phyloP scores from a whole-genome alignment of 2,113 vertebrate genomes.

The Dipodomys stephensi region DNA sequence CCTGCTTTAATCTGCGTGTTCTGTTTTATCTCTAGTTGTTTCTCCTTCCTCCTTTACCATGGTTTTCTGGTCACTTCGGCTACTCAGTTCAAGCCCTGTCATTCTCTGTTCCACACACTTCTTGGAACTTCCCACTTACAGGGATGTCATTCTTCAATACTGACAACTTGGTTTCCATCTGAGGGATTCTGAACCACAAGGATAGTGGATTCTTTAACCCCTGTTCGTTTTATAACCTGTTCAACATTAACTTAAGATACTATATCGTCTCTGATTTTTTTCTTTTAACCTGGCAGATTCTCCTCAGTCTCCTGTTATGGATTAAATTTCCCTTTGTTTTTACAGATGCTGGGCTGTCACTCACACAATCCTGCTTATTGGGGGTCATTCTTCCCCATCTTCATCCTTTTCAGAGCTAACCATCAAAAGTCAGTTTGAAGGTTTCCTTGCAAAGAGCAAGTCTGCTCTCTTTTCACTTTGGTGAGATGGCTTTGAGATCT shows the following conservation, averaged over 20 bases:
- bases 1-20: too few species aligned
- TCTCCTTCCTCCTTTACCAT: background rate
- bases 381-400: background rate
- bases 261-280: conserved; percentile 52
- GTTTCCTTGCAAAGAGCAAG: background rate
- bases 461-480: conserved; percentile 55
- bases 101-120: background rate
- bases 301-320: background rate
- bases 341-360: background rate
- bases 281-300: conserved; percentile 60
- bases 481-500: conserved; percentile 64
- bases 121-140: too few species aligned
- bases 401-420: background rate
- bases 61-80: background rate
- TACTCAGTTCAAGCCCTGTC: background rate
- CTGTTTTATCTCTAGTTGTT: background rate
- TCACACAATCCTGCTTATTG: conserved; percentile 7
- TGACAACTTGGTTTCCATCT: too few species aligned
- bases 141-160: background rate
- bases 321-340: conserved; percentile 65
- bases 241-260: background rate
- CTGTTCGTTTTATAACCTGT: too few species aligned
- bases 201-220: too few species aligned
- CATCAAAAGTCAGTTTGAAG: background rate
- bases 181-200: too few species aligned